These are phyloP conservation scores for Turritopsis rubra DNA, from an alignment of 30 jellyfish, hydroid and myxozoan species.

Conservation along the genomic window DNA sequence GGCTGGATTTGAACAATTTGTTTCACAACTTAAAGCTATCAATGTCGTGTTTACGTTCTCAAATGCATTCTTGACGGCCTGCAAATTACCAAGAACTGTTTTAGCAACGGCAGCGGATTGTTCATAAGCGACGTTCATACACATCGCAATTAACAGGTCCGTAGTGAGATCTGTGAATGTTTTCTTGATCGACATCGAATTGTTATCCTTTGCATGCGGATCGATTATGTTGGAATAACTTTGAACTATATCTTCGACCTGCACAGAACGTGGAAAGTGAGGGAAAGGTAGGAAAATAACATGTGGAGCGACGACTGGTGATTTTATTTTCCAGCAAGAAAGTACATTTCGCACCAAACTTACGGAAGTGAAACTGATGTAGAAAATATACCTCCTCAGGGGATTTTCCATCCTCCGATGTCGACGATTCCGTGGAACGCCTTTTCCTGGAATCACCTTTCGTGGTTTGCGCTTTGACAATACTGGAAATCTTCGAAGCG, in stretches of 20 bases:
- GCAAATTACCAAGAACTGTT: constrained; percentile 37
- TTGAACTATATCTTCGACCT: constrained; percentile 44
- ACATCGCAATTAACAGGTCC: constrained; percentile 46
- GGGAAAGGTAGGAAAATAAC: background rate
- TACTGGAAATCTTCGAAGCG: constrained; percentile 20
- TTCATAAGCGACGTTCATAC: constrained; percentile 44
- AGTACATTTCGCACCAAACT: background rate
- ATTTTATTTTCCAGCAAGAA: too few relatives aligned
- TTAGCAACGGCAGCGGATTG: constrained; percentile 37
- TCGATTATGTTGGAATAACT: constrained; percentile 42
- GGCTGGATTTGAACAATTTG: constrained; percentile 23
- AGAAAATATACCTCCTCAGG: constrained; percentile 45
- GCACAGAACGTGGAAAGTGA: background rate
- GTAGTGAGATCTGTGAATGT: constrained; percentile 40
- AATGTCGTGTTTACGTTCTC: constrained; percentile 21
- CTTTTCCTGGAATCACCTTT: constrained; percentile 17
- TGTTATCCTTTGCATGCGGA: constrained; percentile 31
- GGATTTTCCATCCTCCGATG: constrained; percentile 34
- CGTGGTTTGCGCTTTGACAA: constrained; percentile 25
- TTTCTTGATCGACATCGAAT: constrained; percentile 45
- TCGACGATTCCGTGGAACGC: constrained; percentile 15
- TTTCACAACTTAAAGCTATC: constrained; percentile 27
- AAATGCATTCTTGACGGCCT: constrained; percentile 39
- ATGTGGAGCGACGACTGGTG: too few relatives aligned
- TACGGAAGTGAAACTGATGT: background rate